phyloP scores from a whole-genome alignment of 2,797 vertebrate species.

The Coreius guichenoti region DNA sequence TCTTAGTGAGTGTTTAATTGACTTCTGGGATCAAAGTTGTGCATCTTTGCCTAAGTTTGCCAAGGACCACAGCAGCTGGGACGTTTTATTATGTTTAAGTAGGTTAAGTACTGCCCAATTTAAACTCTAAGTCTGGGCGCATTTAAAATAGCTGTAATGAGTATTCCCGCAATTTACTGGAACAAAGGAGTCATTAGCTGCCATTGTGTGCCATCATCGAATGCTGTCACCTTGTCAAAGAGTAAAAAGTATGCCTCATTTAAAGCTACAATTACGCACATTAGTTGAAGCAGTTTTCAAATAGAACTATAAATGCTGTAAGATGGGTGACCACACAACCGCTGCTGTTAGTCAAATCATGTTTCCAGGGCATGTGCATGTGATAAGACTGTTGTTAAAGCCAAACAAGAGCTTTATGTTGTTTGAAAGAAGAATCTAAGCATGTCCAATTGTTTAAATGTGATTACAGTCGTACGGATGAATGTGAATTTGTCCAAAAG shows the following conservation, averaged over 20 bases:
- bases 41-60: constrained; percentile 35
- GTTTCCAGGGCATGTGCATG: constrained; percentile 35
- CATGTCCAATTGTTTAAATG: constrained; percentile 55
- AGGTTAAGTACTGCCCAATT: constrained; percentile 65
- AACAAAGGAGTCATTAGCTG: constrained; percentile 67
- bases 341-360: not conserved
- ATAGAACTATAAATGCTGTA: constrained; percentile 26
- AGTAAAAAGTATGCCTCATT: constrained; percentile 55
- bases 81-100: constrained; percentile 58
- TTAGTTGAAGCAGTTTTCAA: constrained; percentile 33
- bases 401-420: constrained; percentile 33
- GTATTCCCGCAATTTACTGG: constrained; percentile 62
- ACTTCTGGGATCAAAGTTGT: constrained; percentile 27
- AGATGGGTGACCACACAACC: constrained; percentile 15
- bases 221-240: constrained; percentile 60
- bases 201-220: constrained; percentile 50
- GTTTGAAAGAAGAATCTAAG: constrained; percentile 46
- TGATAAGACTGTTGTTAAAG: constrained; percentile 18
- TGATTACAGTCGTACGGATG: constrained; percentile 56
- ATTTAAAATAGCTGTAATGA: constrained; percentile 65
- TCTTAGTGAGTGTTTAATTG: constrained; percentile 1
- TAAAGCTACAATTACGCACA: constrained; percentile 35
- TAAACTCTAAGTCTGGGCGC: constrained; percentile 49
- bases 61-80: constrained; percentile 34
- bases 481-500: constrained; percentile 56